Evolutionary conservation across 2,888 invertebrate species (phyloP).

Genomic region (Azorinus chamasolen): DNA sequence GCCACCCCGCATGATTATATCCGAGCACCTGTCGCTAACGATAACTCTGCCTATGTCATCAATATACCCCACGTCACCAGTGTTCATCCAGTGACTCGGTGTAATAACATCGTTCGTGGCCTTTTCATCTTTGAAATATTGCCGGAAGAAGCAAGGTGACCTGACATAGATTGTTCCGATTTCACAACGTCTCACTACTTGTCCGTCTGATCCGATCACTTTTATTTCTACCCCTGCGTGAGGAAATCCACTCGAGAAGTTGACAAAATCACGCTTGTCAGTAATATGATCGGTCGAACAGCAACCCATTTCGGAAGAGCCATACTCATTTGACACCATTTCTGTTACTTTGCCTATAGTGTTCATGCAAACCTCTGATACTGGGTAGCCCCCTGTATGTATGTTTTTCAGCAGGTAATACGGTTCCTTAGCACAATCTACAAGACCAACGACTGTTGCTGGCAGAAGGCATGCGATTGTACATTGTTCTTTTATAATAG

Average conservation of each 20-base stretch:
- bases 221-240: slow-evolving; percentile 39
- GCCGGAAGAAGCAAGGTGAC: slow-evolving; percentile 22
- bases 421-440: slow-evolving; percentile 4
- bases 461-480: slow-evolving; percentile 27
- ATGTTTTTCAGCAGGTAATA: slow-evolving; percentile 28
- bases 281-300: slow-evolving; percentile 10
- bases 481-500: slow-evolving; percentile 30
- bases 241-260: slow-evolving; percentile 26
- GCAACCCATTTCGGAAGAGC: slow-evolving; percentile 32
- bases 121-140: slow-evolving; percentile 18
- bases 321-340: slow-evolving; percentile 27
- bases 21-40: slow-evolving; percentile 21
- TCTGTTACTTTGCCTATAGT: slow-evolving; percentile 23
- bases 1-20: slow-evolving; percentile 25
- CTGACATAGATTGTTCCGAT: slow-evolving; percentile 27
- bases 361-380: slow-evolving; percentile 23
- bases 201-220: slow-evolving; percentile 21
- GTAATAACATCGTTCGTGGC: slow-evolving; percentile 30
- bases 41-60: slow-evolving; percentile 19
- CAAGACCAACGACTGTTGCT: slow-evolving; percentile 33
- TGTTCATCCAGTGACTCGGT: slow-evolving; percentile 37
- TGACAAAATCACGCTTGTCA: slow-evolving; percentile 1
- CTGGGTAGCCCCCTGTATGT: slow-evolving; percentile 25
- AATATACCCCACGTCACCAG: slow-evolving; percentile 39
- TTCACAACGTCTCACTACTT: slow-evolving; percentile 24